Conservation (phyloP, 1,140 invertebrate genomes). For the Acromyrmex heyeri region DNA sequence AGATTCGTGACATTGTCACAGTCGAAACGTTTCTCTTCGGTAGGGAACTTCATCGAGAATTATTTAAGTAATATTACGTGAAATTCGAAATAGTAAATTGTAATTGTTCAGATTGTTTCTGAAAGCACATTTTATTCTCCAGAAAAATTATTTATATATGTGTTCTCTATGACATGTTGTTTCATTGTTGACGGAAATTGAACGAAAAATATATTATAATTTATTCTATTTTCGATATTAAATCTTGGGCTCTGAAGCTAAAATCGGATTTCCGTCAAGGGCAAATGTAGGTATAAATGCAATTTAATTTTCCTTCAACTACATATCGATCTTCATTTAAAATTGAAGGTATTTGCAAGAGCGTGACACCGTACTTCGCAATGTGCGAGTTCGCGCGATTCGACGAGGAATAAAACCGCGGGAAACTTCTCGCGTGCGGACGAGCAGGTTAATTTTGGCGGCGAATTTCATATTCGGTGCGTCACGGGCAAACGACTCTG, state of each 20-base stretch:
- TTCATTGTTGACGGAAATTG: background rate
- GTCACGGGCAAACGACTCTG: constrained; percentile 69
- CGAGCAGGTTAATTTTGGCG: constrained; percentile 61
- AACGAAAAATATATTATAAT: background rate
- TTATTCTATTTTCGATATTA: background rate
- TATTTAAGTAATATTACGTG: background rate
- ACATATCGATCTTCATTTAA: background rate
- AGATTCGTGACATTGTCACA: background rate
- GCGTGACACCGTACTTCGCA: constrained; percentile 28
- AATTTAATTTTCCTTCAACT: constrained; percentile 29
- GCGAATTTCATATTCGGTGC: constrained; percentile 70
- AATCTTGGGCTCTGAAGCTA: background rate
- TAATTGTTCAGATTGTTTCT: background rate
- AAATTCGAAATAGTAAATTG: background rate
- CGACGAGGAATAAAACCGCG: constrained; percentile 56
- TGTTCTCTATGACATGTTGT: background rate
- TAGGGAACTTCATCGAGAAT: background rate
- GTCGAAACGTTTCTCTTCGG: background rate
- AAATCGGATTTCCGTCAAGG: background rate
- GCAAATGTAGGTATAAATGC: background rate
- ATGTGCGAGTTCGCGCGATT: constrained; percentile 24
- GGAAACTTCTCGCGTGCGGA: constrained; percentile 46
- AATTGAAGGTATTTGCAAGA: constrained; percentile 29
- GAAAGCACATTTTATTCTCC: too few species aligned
- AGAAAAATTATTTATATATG: background rate